Percentiles rank a stretch among this genome's conserved stretches.
These are phyloP conservation scores for Mycalesis mineus DNA, from an alignment of 2,888 invertebrate genomes.

Conservation along the genomic window DNA sequence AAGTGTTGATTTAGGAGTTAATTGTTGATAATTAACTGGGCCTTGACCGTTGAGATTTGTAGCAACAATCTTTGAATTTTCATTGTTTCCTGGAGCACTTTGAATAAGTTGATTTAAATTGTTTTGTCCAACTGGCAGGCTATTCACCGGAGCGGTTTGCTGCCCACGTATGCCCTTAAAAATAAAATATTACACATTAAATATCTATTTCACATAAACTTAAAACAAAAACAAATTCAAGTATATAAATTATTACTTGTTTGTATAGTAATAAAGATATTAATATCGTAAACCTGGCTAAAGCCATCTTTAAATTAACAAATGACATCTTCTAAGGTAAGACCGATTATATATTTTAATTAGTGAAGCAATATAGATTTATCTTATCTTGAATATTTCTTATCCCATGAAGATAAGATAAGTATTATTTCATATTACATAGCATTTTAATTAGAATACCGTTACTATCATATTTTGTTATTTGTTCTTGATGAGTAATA, in stretches of 20 bases:
- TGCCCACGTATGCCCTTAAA: slow-evolving; percentile 32
- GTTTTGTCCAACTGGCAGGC: slow-evolving; percentile 21
- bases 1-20: slow-evolving; percentile 3
- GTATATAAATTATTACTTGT: slow-evolving; percentile 27
- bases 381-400: slow-evolving; percentile 35
- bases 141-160: slow-evolving; percentile 33
- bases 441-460: background rate
- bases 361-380: slow-evolving; percentile 38
- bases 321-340: slow-evolving; percentile 41
- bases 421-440: background rate
- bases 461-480: background rate
- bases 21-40: slow-evolving; percentile 14
- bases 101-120: slow-evolving; percentile 16
- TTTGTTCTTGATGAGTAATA: background rate
- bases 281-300: slow-evolving; percentile 40
- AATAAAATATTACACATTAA: background rate
- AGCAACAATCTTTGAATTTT: slow-evolving; percentile 8
- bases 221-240: background rate
- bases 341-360: slow-evolving; percentile 49
- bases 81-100: slow-evolving; percentile 12
- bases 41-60: slow-evolving; percentile 9
- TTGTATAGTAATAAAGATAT: slow-evolving; percentile 42
- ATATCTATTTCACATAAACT: background rate
- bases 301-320: slow-evolving; percentile 52
- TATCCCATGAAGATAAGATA: background rate